Percentiles rank a stretch among this genome's conserved stretches.
Evolutionary conservation across 2,888 invertebrate species (phyloP).

Genomic region (Carcina quercana): DNA sequence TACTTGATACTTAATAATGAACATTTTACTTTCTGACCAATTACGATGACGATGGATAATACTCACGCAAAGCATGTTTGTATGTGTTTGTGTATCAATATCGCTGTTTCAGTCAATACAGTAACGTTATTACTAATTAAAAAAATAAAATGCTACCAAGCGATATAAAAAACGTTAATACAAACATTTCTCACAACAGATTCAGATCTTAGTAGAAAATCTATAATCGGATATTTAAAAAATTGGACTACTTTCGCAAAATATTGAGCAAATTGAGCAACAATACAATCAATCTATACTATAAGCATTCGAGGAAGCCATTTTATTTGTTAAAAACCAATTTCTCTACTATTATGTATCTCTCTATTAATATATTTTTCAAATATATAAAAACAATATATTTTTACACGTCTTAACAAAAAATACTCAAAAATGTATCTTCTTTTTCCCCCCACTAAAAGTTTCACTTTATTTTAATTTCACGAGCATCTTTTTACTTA

Average conservation of each 20-base stretch:
- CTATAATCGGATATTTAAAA: slow-evolving; percentile 4
- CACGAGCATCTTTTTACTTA: slow-evolving; percentile 11
- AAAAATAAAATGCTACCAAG: slow-evolving; percentile 16
- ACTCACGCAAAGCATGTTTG: too few species aligned
- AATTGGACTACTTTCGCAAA: slow-evolving; percentile 38
- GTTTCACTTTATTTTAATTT: slow-evolving; percentile 3
- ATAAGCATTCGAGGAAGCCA: slow-evolving; percentile 42
- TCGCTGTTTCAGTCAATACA: too few species aligned
- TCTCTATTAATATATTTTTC: too few species aligned
- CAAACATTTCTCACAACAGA: not conserved
- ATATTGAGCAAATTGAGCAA: slow-evolving; percentile 65
- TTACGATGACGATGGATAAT: too few species aligned
- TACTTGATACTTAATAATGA: too few species aligned
- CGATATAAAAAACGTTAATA: slow-evolving; percentile 9
- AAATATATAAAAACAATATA: slow-evolving; percentile 23
- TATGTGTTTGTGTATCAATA: too few species aligned
- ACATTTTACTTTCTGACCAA: too few species aligned
- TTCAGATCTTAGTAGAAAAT: slow-evolving; percentile 13
- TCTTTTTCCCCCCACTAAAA: slow-evolving; percentile 17
- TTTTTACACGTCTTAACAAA: slow-evolving; percentile 33
- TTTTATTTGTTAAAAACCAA: slow-evolving; percentile 22
- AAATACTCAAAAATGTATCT: slow-evolving; percentile 42
- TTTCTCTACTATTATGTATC: slow-evolving; percentile 9
- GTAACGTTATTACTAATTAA: too few species aligned
- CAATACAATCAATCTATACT: slow-evolving; percentile 42